These are phyloP conservation scores for Perca flavescens DNA, from an alignment of 2,113 vertebrate genomes.

Conservation along the genomic window DNA sequence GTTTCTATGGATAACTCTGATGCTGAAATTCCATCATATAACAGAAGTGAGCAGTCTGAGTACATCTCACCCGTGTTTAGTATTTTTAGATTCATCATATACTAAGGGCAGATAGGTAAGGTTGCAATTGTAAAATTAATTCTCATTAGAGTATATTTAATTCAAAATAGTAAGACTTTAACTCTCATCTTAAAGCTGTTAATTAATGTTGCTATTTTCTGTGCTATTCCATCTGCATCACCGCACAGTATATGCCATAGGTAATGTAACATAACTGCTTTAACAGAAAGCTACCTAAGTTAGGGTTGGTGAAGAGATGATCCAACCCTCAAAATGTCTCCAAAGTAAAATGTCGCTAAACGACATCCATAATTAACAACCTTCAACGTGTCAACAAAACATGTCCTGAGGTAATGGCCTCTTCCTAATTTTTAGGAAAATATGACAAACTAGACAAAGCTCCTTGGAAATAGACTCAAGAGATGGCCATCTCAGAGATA, in stretches of 20 bases:
- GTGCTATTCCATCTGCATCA: background rate
- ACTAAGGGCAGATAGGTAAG: slow-evolving; percentile 8
- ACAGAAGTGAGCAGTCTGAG: background rate
- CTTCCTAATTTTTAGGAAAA: background rate
- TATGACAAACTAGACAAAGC: slow-evolving; percentile 45
- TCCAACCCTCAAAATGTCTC: background rate
- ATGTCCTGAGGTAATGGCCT: background rate
- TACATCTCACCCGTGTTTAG: background rate
- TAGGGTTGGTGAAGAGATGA: background rate
- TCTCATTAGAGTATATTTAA: slow-evolving; percentile 6
- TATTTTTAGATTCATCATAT: background rate
- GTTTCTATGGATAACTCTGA: background rate
- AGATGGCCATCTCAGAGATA: slow-evolving; percentile 53
- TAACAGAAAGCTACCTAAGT: background rate
- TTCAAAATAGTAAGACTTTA: too few relatives aligned
- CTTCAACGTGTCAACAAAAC: background rate
- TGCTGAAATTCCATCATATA: background rate
- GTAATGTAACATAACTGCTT: background rate
- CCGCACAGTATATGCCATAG: background rate
- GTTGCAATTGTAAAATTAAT: slow-evolving; percentile 15
- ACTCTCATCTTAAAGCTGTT: background rate
- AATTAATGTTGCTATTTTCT: slow-evolving; percentile 2
- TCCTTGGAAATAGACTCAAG: slow-evolving; percentile 5
- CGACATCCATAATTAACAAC: background rate
- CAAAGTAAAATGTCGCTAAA: background rate